A percentile compares a stretch with the other conserved stretches of the same genome.
phyloP scores from a whole-genome alignment of 2,797 vertebrate genomes.

The Hapalemur alaotrensis region DNA sequence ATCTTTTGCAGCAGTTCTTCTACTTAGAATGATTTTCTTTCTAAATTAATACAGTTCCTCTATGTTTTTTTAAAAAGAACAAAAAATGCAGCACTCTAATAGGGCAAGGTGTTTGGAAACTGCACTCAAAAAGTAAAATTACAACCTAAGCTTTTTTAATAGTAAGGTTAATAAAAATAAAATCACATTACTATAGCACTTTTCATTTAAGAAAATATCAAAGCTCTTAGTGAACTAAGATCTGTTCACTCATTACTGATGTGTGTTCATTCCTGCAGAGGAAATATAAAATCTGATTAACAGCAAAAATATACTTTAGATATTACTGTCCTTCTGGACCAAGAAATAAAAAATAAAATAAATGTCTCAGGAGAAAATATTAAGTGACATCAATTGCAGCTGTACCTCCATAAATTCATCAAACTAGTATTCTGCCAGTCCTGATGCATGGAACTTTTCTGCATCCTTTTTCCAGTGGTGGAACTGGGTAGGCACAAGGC shows the following conservation, averaged over 20 bases:
- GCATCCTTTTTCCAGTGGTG: not conserved
- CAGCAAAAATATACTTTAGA: not conserved
- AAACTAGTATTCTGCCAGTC: not conserved
- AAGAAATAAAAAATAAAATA: not conserved
- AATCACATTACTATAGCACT: not conserved
- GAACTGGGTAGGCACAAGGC: not conserved
- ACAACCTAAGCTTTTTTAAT: not conserved
- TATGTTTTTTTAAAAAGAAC: not conserved
- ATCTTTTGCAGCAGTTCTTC: not conserved
- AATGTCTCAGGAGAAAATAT: not conserved
- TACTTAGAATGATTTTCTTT: not conserved
- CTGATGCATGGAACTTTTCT: not conserved
- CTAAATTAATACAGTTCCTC: slow-evolving; percentile 5
- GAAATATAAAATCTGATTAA: slow-evolving; percentile 21
- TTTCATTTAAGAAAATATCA: slow-evolving; percentile 20
- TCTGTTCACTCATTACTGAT: not conserved
- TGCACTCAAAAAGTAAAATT: not conserved
- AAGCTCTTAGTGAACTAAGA: not conserved
- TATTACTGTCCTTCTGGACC: not conserved
- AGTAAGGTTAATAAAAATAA: slow-evolving; percentile 26
- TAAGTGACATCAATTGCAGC: not conserved
- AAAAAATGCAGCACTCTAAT: not conserved
- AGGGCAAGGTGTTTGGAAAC: not conserved
- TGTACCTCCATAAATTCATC: not conserved
- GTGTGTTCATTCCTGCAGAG: not conserved